Evolutionary conservation across 2,888 invertebrate species (phyloP).

Genomic region (Ichneumoninae sp.): DNA sequence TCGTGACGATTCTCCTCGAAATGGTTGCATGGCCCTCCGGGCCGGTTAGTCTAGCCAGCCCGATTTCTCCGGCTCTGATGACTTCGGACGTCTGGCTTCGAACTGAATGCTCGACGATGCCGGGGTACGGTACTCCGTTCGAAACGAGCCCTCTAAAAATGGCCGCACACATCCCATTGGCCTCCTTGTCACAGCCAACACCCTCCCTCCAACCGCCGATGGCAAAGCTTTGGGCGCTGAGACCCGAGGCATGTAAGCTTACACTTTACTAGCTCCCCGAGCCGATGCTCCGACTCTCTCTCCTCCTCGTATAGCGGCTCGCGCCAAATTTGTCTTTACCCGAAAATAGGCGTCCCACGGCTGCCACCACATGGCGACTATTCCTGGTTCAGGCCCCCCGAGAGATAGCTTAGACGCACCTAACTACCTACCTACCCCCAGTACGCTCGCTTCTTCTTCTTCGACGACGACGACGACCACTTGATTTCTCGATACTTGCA

Average conservation of each 20-base stretch:
- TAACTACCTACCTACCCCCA: constrained; percentile 58
- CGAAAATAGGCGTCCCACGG: constrained; percentile 86
- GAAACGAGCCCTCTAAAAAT: constrained; percentile 83
- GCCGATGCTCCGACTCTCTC: constrained; percentile 56
- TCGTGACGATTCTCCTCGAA: constrained; percentile 61
- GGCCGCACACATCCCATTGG: constrained; percentile 83
- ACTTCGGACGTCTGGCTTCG: constrained; percentile 76
- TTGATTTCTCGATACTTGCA: constrained; percentile 50
- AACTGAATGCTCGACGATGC: constrained; percentile 81
- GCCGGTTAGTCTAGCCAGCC: constrained; percentile 57
- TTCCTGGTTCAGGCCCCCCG: constrained; percentile 78
- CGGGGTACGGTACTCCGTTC: constrained; percentile 70
- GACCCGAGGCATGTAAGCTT: constrained; percentile 80
- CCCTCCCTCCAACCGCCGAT: constrained; percentile 69
- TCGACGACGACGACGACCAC: constrained; percentile 8
- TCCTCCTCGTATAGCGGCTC: constrained; percentile 78
- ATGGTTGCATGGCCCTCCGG: constrained; percentile 60
- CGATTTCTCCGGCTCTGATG: constrained; percentile 61
- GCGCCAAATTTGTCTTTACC: constrained; percentile 94
- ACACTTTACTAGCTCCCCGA: constrained; percentile 79
- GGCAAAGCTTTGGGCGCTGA: constrained; percentile 23
- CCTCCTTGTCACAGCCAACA: constrained; percentile 78
- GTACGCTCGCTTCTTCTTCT: constrained; percentile 53
- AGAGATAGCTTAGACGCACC: constrained; percentile 64
- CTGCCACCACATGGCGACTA: constrained; percentile 83